These are phyloP conservation scores for Conus canariensis DNA, from an alignment of 2,888 invertebrate species.

Conservation along the genomic window DNA sequence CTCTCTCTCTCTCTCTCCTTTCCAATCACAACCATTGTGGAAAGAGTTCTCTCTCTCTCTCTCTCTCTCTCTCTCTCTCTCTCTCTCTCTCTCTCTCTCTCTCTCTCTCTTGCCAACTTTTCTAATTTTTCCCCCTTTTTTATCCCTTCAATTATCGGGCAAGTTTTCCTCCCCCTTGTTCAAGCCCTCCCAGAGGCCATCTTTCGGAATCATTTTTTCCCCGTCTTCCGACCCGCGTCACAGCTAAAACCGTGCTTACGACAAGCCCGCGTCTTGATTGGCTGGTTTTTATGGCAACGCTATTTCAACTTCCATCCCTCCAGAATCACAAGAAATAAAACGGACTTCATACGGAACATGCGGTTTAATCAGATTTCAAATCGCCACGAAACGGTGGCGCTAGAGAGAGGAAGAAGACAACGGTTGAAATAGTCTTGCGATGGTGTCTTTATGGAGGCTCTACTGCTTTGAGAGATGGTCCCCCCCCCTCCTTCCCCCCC, in stretches of 20 bases:
- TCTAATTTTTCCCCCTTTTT: background rate
- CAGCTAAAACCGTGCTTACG: constrained; percentile 32
- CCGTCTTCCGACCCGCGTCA: constrained; percentile 9
- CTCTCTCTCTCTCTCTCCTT: constrained; percentile 1
- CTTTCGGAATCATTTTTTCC: constrained; percentile 32
- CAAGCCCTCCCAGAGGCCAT: constrained; percentile 36
- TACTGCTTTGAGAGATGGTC: background rate
- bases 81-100: constrained; percentile 9
- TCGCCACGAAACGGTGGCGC: background rate
- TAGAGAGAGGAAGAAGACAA: background rate
- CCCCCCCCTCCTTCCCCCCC: background rate
- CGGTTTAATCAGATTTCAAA: constrained; percentile 30
- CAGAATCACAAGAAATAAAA: constrained; percentile 13
- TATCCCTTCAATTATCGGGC: constrained; percentile 37
- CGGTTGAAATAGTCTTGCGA: background rate
- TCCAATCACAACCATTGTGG: background rate
- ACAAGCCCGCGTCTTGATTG: constrained; percentile 23
- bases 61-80: background rate
- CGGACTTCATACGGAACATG: constrained; percentile 29
- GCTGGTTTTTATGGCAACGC: constrained; percentile 31
- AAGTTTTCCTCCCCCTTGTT: constrained; percentile 31
- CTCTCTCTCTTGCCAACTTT: constrained; percentile 12
- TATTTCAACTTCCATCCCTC: constrained; percentile 35
- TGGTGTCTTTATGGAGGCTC: background rate
- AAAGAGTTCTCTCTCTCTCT: background rate